These are phyloP conservation scores for Drosophila yakuba DNA, from an alignment of 1,140 invertebrate genomes.

Conservation along the genomic window DNA sequence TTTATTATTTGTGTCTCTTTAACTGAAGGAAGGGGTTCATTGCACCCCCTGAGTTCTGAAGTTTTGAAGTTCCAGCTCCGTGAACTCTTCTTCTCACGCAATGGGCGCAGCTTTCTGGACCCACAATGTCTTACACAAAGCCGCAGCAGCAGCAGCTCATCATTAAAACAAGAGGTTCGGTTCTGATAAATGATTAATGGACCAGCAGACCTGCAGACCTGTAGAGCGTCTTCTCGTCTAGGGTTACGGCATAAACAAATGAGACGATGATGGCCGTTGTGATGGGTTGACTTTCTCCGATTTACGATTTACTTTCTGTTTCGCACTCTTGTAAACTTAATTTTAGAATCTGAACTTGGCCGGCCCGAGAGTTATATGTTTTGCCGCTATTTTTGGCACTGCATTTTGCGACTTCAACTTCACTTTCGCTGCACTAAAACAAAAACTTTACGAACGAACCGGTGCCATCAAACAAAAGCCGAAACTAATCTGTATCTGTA, in stretches of 20 bases:
- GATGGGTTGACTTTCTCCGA: slow-evolving; percentile 63
- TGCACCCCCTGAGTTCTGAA: slow-evolving; percentile 31
- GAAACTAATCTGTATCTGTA: slow-evolving; percentile 2
- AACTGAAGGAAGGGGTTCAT: slow-evolving; percentile 33
- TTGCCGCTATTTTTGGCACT: slow-evolving; percentile 28
- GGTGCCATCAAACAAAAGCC: slow-evolving; percentile 51
- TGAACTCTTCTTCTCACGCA: slow-evolving; percentile 42
- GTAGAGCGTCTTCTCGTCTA: slow-evolving; percentile 21
- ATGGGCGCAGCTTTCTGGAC: slow-evolving; percentile 24
- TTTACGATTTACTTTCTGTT: slow-evolving; percentile 82
- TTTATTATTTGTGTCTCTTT: slow-evolving; percentile 36
- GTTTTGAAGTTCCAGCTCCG: not conserved
- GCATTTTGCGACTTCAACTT: slow-evolving; percentile 55
- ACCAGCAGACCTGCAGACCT: not conserved
- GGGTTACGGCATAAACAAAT: slow-evolving; percentile 74
- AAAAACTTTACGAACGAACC: slow-evolving; percentile 51
- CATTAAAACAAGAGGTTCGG: slow-evolving; percentile 55
- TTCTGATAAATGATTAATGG: slow-evolving; percentile 79
- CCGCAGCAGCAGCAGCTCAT: slow-evolving; percentile 26
- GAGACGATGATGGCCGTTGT: slow-evolving; percentile 18
- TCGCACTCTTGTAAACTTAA: slow-evolving; percentile 60
- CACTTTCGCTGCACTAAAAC: slow-evolving; percentile 68
- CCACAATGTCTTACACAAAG: slow-evolving; percentile 13
- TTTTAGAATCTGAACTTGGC: slow-evolving; percentile 63
- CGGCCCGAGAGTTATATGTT: slow-evolving; percentile 25